Evolutionary conservation across 23 tunicate genomes (phyloP).

Genomic region (Styela clava): DNA sequence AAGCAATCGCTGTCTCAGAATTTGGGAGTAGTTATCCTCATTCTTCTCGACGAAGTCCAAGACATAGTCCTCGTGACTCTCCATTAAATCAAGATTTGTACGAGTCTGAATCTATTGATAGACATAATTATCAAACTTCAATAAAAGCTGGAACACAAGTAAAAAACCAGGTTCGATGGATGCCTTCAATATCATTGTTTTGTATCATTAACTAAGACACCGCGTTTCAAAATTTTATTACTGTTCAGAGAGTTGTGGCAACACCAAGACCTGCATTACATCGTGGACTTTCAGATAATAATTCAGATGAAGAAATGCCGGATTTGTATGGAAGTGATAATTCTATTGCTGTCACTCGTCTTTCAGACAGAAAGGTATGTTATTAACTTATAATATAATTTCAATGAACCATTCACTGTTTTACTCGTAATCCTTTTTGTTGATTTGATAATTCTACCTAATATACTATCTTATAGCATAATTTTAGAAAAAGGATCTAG

Average conservation of each 20-base stretch:
- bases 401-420: no score
- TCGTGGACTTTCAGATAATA: constrained; percentile 17
- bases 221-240: no score
- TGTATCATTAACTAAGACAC: no score
- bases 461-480: no score
- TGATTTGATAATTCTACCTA: no score
- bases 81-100: not conserved
- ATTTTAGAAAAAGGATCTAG: no score
- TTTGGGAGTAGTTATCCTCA: not conserved
- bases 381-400: not conserved
- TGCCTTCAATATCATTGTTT: no score
- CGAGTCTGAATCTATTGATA: not conserved
- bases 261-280: constrained; percentile 2
- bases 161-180: no score
- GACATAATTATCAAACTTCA: not conserved
- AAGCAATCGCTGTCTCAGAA: not conserved
- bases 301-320: constrained; percentile 24
- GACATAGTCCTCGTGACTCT: not conserved
- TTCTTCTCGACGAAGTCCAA: not conserved
- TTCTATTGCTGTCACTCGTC: not conserved
- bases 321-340: constrained; percentile 29
- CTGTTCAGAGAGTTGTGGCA: not conserved
- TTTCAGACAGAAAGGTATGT: constrained; percentile 2
- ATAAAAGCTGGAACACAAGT: not conserved
- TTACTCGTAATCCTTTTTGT: no score